A percentile compares a stretch with the other conserved stretches of the same genome.
Evolutionary conservation across 2,888 invertebrate genomes (phyloP).

Genomic region (Agrochola macilenta): DNA sequence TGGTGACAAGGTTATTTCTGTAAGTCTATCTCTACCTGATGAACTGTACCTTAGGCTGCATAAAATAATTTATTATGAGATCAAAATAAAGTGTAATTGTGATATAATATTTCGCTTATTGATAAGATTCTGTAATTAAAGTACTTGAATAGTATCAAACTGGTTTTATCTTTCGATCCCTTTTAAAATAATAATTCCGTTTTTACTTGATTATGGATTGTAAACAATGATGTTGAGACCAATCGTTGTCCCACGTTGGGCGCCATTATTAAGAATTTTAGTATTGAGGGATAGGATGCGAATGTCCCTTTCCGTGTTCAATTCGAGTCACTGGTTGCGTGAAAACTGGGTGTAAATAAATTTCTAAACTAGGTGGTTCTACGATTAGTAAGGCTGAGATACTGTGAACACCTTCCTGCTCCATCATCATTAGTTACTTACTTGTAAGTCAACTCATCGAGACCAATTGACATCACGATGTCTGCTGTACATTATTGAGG

Average conservation of each 20-base stretch:
- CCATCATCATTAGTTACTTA: neutral
- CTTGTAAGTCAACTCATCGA: neutral
- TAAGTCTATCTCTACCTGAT: slow-evolving; percentile 44
- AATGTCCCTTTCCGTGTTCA: neutral
- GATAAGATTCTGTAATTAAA: slow-evolving; percentile 65
- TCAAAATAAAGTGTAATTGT: slow-evolving; percentile 70
- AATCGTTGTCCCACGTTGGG: slow-evolving; percentile 28
- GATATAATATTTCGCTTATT: slow-evolving; percentile 79
- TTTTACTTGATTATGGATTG: neutral
- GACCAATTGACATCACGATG: neutral
- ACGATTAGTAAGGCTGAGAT: neutral
- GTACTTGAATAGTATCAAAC: slow-evolving; percentile 46
- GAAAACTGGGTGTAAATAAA: neutral
- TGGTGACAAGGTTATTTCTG: slow-evolving; percentile 15
- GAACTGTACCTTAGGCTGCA: slow-evolving; percentile 53
- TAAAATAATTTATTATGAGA: slow-evolving; percentile 61
- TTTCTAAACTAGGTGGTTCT: neutral
- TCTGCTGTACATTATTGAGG: neutral
- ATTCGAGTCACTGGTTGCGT: neutral
- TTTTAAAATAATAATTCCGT: neutral
- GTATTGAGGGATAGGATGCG: too few species aligned
- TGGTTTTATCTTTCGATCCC: slow-evolving; percentile 10
- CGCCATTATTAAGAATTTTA: slow-evolving; percentile 15
- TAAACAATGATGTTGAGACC: neutral
- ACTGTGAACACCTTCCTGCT: neutral